Conservation (phyloP, 2,113 vertebrate genomes). For the Oxyura jamaicensis region DNA sequence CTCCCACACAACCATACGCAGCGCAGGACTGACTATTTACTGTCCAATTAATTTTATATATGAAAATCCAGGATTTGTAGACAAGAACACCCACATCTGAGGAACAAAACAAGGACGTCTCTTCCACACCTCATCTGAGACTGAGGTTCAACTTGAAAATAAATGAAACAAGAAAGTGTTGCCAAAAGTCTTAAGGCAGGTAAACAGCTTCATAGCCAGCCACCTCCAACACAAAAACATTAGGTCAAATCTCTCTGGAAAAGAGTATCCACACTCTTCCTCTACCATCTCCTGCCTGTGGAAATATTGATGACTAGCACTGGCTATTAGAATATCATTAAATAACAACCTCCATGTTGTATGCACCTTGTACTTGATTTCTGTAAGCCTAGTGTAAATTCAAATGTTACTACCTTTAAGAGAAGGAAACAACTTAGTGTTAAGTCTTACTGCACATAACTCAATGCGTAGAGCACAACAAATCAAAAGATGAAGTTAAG, state of each 20-base stretch:
- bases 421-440: rapidly evolving
- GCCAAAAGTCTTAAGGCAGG: neutral
- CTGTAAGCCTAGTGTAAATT: too few species aligned
- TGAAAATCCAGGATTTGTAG: neutral
- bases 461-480: neutral
- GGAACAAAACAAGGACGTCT: neutral
- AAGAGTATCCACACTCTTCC: neutral
- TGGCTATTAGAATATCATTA: neutral
- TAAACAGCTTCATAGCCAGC: neutral
- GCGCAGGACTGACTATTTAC: neutral
- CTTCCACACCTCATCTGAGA: neutral
- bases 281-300: neutral
- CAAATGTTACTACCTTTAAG: neutral
- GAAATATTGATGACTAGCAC: neutral
- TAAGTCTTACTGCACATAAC: neutral
- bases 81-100: neutral
- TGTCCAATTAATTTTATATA: neutral
- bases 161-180: neutral
- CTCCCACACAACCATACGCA: neutral
- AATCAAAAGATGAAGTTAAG: neutral
- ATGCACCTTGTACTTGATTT: neutral
- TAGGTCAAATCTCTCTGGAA: neutral
- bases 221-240: neutral
- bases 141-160: neutral
- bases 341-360: neutral